Evolutionary conservation across 2,888 invertebrate genomes (phyloP).

Genomic region (Drosophila putrida): DNA sequence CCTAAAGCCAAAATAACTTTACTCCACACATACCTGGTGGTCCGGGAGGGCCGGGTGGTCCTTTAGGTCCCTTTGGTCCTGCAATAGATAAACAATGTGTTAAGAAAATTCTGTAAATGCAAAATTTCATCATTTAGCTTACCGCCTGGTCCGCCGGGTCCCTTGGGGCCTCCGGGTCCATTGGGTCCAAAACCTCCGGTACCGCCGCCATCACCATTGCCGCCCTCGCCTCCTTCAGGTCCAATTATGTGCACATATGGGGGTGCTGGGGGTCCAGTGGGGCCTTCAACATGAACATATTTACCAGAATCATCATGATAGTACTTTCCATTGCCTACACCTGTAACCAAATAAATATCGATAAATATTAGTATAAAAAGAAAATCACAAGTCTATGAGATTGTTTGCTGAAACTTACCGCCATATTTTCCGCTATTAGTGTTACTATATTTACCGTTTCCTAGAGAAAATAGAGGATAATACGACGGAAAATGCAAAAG

Average conservation of each 20-base stretch:
- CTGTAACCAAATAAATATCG: slow-evolving; percentile 39
- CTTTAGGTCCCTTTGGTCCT: slow-evolving; percentile 76
- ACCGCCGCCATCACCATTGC: slow-evolving; percentile 78
- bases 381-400: too few relatives aligned
- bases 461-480: slow-evolving; percentile 61
- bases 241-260: slow-evolving; percentile 83
- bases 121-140: slow-evolving; percentile 20
- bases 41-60: slow-evolving; percentile 82
- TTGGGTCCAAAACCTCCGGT: slow-evolving; percentile 80
- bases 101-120: not conserved
- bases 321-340: slow-evolving; percentile 78
- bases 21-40: slow-evolving; percentile 59
- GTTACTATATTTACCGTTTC: slow-evolving; percentile 76
- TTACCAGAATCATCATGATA: slow-evolving; percentile 84
- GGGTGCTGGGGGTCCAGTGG: slow-evolving; percentile 84
- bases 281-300: slow-evolving; percentile 84
- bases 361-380: not conserved
- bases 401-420: slow-evolving; percentile 61
- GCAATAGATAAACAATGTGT: slow-evolving; percentile 29
- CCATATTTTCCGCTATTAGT: slow-evolving; percentile 65
- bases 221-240: slow-evolving; percentile 82
- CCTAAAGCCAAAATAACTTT: not conserved
- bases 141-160: slow-evolving; percentile 80
- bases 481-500: slow-evolving; percentile 47
- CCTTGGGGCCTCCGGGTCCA: slow-evolving; percentile 76